Evolutionary conservation across 2,888 invertebrate species (phyloP).

Genomic region (Aromia moschata): DNA sequence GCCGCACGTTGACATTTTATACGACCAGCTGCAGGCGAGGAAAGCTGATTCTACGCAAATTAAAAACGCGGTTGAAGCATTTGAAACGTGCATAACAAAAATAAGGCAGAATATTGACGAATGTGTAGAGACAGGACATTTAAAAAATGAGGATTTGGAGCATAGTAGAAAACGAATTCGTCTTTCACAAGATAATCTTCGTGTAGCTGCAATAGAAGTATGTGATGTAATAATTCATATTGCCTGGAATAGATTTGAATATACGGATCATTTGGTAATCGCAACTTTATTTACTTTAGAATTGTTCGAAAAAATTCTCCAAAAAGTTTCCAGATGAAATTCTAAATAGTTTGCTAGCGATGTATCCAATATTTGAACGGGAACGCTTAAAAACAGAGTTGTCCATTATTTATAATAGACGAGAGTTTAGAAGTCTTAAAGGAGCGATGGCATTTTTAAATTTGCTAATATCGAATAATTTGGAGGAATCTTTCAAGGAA

Average conservation of each 20-base stretch:
- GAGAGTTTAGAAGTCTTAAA: background rate
- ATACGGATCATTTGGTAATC: background rate
- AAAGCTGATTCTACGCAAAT: constrained; percentile 2
- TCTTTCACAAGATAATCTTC: background rate
- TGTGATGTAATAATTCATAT: constrained; percentile 8
- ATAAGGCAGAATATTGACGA: background rate
- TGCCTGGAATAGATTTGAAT: constrained; percentile 1
- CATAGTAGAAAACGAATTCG: constrained; percentile 5
- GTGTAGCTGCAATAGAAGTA: background rate
- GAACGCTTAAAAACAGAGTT: constrained; percentile 10
- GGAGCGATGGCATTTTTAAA: constrained; percentile 8
- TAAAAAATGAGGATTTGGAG: too few species aligned
- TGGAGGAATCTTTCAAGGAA: constrained; percentile 3
- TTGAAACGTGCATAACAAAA: background rate
- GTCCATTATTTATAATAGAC: constrained; percentile 1
- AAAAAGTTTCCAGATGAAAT: background rate
- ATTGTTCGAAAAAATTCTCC: background rate
- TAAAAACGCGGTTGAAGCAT: background rate
- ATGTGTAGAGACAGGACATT: background rate
- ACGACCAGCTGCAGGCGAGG: constrained; percentile 34
- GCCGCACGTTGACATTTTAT: constrained; percentile 44
- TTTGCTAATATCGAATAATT: constrained; percentile 5
- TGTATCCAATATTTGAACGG: constrained; percentile 2
- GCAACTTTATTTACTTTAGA: background rate
- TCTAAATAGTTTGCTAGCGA: background rate